Percentiles rank a stretch among this genome's conserved stretches.
Evolutionary conservation across 2,797 vertebrate species (phyloP).

Genomic region (Karalla daura): DNA sequence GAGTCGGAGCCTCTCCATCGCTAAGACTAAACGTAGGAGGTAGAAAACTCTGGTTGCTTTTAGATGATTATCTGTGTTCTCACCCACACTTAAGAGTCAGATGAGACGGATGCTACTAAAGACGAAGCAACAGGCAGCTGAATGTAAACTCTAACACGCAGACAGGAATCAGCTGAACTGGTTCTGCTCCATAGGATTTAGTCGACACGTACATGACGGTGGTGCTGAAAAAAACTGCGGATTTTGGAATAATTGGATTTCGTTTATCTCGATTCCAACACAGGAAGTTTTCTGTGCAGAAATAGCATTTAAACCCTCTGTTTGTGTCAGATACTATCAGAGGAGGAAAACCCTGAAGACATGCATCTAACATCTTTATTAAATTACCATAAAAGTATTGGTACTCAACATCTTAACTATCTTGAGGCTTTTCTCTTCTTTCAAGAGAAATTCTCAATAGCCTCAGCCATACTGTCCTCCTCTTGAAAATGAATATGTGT

Average conservation of each 20-base stretch:
- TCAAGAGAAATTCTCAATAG: not conserved
- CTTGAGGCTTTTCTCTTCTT: not conserved
- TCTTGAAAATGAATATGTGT: not conserved
- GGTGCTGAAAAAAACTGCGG: too few species aligned
- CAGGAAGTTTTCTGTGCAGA: not conserved
- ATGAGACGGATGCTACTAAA: not conserved
- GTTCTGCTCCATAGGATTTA: not conserved
- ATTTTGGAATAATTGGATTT: not conserved
- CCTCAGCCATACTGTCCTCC: not conserved
- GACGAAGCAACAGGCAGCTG: not conserved
- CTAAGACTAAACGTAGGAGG: not conserved
- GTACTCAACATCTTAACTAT: not conserved
- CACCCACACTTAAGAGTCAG: not conserved
- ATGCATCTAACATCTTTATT: not conserved
- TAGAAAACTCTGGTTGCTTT: not conserved
- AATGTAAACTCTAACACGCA: not conserved
- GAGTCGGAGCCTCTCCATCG: constrained; percentile 19
- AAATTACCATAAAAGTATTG: not conserved
- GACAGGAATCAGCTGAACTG: not conserved
- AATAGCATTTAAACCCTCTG: not conserved
- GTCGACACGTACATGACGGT: too few species aligned
- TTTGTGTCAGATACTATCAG: constrained; percentile 1
- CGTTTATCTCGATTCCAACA: constrained; percentile 21
- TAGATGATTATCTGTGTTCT: too few species aligned
- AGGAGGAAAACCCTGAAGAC: not conserved